Evolutionary conservation across 2,888 invertebrate species (phyloP).

Genomic region (Dysmachus trigonus): DNA sequence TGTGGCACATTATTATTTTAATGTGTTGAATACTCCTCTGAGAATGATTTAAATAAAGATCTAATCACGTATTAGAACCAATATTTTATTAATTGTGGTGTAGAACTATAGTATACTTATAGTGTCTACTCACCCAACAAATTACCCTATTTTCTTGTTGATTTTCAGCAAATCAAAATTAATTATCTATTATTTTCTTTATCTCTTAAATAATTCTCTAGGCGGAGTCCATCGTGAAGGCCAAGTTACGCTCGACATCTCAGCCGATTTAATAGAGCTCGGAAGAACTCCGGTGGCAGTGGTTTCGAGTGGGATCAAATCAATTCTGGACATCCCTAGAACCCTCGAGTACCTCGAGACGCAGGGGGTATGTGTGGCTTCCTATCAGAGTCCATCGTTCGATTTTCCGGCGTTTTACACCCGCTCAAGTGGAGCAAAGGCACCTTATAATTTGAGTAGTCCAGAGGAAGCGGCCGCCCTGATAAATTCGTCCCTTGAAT

Average conservation of each 20-base stretch:
- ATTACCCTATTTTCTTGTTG: not conserved
- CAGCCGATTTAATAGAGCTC: slow-evolving; percentile 92
- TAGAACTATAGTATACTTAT: too few species aligned
- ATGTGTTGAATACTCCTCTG: too few species aligned
- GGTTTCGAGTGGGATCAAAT: slow-evolving; percentile 95
- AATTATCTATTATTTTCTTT: slow-evolving; percentile 21
- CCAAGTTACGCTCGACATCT: slow-evolving; percentile 88
- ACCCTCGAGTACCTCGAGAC: slow-evolving; percentile 97
- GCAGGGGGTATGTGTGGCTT: slow-evolving; percentile 89
- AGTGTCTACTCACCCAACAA: too few species aligned
- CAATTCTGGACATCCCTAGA: slow-evolving; percentile 93
- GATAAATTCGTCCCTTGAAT: slow-evolving; percentile 67
- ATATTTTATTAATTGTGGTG: too few species aligned
- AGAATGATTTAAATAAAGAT: too few species aligned
- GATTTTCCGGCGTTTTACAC: slow-evolving; percentile 96
- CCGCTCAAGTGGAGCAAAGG: slow-evolving; percentile 74
- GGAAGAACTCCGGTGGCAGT: slow-evolving; percentile 83
- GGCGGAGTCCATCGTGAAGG: slow-evolving; percentile 96
- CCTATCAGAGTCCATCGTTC: slow-evolving; percentile 71
- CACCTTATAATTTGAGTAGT: slow-evolving; percentile 75
- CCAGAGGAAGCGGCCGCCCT: slow-evolving; percentile 78
- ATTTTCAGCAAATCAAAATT: not conserved
- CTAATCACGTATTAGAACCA: too few species aligned
- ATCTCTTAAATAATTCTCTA: slow-evolving; percentile 65
- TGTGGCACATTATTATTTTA: too few species aligned